Percentiles rank a stretch among this genome's conserved stretches.
phyloP scores from a whole-genome alignment of 2,888 invertebrate genomes.

The Drosophila histrio region DNA sequence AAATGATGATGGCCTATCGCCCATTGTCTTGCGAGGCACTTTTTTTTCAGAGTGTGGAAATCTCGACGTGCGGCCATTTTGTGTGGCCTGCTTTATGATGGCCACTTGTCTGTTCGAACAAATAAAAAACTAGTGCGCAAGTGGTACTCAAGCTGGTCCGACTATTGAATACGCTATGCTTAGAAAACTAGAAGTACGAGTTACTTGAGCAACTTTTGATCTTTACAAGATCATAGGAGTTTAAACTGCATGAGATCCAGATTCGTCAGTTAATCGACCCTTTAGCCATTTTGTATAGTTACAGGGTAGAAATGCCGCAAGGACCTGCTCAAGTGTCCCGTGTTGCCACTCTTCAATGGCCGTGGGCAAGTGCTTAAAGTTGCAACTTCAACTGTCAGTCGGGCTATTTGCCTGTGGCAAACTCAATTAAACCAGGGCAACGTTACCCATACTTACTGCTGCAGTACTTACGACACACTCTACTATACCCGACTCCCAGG shows the following conservation, averaged over 20 bases:
- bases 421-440: slow-evolving; percentile 56
- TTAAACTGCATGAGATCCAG: not conserved
- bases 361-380: slow-evolving; percentile 52
- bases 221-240: not conserved
- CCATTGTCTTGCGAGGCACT: slow-evolving; percentile 57
- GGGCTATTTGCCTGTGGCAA: slow-evolving; percentile 57
- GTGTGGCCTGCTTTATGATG: slow-evolving; percentile 50
- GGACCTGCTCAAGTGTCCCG: slow-evolving; percentile 17
- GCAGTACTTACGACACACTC: not conserved
- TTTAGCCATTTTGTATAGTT: not conserved
- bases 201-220: not conserved
- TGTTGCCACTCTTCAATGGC: slow-evolving; percentile 24
- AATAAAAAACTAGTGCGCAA: slow-evolving; percentile 18
- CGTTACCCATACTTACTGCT: slow-evolving; percentile 6
- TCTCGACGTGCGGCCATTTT: slow-evolving; percentile 66
- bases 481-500: slow-evolving; percentile 7
- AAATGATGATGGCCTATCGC: slow-evolving; percentile 66
- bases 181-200: not conserved
- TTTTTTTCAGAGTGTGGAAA: slow-evolving; percentile 54
- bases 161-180: not conserved
- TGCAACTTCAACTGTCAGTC: slow-evolving; percentile 58
- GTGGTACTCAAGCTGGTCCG: not conserved
- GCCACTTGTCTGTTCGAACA: slow-evolving; percentile 52
- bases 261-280: not conserved
- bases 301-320: slow-evolving; percentile 2